Base-by-base conservation (phyloP, 2,888 invertebrate species). In the Mesorhabditis spiculigera region DNA sequence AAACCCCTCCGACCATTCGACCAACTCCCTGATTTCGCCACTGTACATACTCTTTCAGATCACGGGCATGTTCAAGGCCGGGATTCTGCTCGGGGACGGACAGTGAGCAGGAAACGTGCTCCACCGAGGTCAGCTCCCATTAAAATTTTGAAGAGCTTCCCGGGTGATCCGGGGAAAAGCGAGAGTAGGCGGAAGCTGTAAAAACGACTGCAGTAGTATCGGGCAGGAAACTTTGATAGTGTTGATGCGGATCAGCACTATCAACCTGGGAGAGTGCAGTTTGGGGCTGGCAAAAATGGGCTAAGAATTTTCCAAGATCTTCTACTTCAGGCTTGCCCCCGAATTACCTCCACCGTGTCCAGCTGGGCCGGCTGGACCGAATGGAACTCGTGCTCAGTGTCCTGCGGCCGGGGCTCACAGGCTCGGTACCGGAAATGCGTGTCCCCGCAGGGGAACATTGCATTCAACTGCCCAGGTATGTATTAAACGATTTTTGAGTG, bases 361-460 rank as follows among this genome's bases (percentile, higher is more conserved):
- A 63, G n/a, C 13, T 50, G 58, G 58, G 58, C 58, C n/a, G 10
- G n/a, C 10, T 50, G 58, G 58, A 50, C 73, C 5, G 45, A 67
- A 5, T 80, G 82, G 82, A 77, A 79, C 42, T 71, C 71, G 6
- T 85, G 85, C 68, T 81, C 82, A 63, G 77, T 78, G 13, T 77
- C 75, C 4, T 85, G 85, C 70, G 85, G 85, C 44, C 73, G 81
- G 5, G 84, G 85, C 58, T 78, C 76, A 10, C 83, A 82, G 71
- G 84, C 82, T 2, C 72, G 85, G 63, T 83, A 82, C 69, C 76
- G 85, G 45, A 81, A 82, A 45, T 85, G 85, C 69, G 72, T 77
- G 63, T 82, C 81, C 43, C 74, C 82, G 4, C 78, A 82, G 67
- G 71, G 77, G 67, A 82, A 81, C 28, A 72, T 85, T 67, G 81